Evolutionary conservation across 2,888 invertebrate species (phyloP), one percentile per base, ranked within the genome.

Genomic region (Drosophila nigricruria): DNA sequence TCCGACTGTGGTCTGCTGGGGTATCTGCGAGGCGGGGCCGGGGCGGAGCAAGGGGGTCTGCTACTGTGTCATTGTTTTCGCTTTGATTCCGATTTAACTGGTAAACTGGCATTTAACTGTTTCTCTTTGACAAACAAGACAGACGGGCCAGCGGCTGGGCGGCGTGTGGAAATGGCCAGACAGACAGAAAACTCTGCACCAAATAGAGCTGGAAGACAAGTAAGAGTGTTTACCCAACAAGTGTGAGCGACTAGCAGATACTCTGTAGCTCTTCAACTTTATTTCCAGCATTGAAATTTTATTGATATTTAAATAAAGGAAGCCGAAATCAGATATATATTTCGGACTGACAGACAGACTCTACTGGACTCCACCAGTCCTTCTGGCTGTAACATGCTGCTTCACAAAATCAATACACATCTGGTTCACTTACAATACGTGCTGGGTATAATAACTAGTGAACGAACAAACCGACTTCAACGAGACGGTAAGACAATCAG

Each of bases 51-150:
- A n/a, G 20, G 10, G 27, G 27, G 14, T 70, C 61, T 79, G 84
- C 88, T 75, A 85, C 88, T 90, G 90, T 90, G 91, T 89, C 90
- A 90, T 90, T 90, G 90, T 90, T 91, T 91, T 90, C 91, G 91
- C 90, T 88, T 88, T 90, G 91, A 90, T 87, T 91, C 88, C 81
- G 89, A 89, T 87, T 90, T 90, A 87, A 90, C 86, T 86, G 88
- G 88, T 89, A 89, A 86, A 88, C 88, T 88, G 88, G 86, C 90
- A 87, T 88, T 87, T 90, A 88, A 88, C 91, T 88, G 90, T 84
- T 85, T 89, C 83, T 82, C 77, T 90, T 91, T 89, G 90, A 88
- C 88, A 88, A 90, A 88, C 90, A 89, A 82, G 85, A 62, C 89
- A 87, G 86, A 82, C 86, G 69, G 85, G 76, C 87, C 18, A 61